phyloP scores from a whole-genome alignment of 30 jellyfish, hydroid and myxozoan genomes.

The Pelagia noctiluca region DNA sequence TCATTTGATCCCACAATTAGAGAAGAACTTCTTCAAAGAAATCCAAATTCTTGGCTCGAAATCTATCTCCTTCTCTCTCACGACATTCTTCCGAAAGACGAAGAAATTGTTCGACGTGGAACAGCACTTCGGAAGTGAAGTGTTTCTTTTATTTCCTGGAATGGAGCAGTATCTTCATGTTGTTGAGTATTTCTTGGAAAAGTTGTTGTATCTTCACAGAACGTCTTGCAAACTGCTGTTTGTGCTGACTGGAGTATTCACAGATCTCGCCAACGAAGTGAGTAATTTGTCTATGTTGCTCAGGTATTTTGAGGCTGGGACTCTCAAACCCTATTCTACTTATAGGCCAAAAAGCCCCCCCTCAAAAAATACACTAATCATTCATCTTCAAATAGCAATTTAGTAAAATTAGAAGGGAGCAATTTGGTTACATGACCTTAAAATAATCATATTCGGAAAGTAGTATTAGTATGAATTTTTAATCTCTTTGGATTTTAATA shows the following conservation, averaged over 20 bases:
- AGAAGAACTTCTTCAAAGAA: slow-evolving; percentile 53
- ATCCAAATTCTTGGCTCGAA: slow-evolving; percentile 22
- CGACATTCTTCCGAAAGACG: slow-evolving; percentile 22
- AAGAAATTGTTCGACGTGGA: slow-evolving; percentile 8
- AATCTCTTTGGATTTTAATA: too few relatives aligned
- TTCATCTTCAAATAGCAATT: too few relatives aligned
- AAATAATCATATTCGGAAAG: too few relatives aligned
- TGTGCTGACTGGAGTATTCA: slow-evolving; percentile 72
- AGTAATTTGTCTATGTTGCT: background rate
- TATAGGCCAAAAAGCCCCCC: too few relatives aligned
- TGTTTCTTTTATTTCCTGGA: slow-evolving; percentile 30
- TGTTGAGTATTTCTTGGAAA: slow-evolving; percentile 56
- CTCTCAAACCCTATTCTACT: too few relatives aligned
- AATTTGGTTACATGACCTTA: too few relatives aligned
- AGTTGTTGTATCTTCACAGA: slow-evolving; percentile 63
- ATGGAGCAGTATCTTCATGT: slow-evolving; percentile 53
- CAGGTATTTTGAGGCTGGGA: background rate
- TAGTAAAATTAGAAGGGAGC: too few relatives aligned
- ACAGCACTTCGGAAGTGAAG: slow-evolving; percentile 29
- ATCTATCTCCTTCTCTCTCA: slow-evolving; percentile 1
- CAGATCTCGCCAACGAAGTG: slow-evolving; percentile 89
- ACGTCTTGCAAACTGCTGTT: slow-evolving; percentile 81
- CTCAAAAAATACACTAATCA: too few relatives aligned
- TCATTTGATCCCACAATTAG: slow-evolving; percentile 62
- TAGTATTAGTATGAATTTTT: too few relatives aligned